phyloP scores from a whole-genome alignment of 2,888 invertebrate genomes.

The Terebella lapidaria region DNA sequence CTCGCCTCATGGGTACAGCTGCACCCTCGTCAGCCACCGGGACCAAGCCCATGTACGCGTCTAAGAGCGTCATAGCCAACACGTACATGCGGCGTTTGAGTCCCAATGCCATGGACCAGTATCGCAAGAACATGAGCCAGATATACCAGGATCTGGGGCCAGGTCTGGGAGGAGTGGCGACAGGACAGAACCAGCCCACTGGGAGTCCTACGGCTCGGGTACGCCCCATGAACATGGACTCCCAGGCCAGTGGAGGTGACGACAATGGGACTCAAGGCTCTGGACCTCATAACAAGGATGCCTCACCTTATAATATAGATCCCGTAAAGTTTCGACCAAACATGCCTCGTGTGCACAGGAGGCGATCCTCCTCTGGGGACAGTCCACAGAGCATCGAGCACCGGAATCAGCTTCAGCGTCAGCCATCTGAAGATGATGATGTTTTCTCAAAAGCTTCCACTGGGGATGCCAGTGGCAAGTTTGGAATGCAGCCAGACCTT shows the following conservation, averaged over 20 bases:
- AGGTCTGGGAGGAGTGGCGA: background rate
- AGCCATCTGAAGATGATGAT: background rate
- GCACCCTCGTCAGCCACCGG: too few species aligned
- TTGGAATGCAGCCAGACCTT: background rate
- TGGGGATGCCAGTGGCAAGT: background rate
- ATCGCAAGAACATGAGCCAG: slow-evolving; percentile 39
- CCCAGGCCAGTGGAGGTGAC: background rate
- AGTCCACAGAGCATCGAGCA: background rate
- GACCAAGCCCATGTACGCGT: slow-evolving; percentile 28
- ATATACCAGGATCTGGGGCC: slow-evolving; percentile 26
- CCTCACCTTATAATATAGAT: slow-evolving; percentile 12
- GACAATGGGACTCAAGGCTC: background rate
- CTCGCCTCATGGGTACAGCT: background rate
- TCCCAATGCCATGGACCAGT: slow-evolving; percentile 38
- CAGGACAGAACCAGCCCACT: background rate
- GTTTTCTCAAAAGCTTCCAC: background rate
- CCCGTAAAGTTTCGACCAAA: slow-evolving; percentile 24
- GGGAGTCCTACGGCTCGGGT: slow-evolving; percentile 10
- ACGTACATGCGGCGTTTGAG: slow-evolving; percentile 47
- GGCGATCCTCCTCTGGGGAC: slow-evolving; percentile 41
- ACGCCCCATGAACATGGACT: background rate
- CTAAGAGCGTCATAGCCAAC: slow-evolving; percentile 49
- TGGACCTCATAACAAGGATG: background rate
- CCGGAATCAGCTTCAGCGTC: background rate
- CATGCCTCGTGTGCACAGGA: slow-evolving; percentile 42